A percentile compares a stretch with the other conserved stretches of the same genome.
These are phyloP conservation scores for Cavia aperea DNA, from an alignment of 2,113 vertebrate species.

Conservation along the genomic window DNA sequence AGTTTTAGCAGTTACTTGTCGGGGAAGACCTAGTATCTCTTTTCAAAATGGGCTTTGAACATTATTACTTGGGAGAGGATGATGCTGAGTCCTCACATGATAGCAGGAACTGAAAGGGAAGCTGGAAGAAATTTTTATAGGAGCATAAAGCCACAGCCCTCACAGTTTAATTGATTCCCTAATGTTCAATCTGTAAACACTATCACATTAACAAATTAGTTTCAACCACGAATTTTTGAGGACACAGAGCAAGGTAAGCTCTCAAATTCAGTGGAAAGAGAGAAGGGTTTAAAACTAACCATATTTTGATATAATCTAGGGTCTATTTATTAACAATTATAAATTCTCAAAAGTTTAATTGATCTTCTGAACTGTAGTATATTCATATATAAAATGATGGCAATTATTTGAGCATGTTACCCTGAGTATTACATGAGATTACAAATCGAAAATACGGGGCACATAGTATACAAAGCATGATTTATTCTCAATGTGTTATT, in stretches of 20 bases:
- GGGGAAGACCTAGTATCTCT: neutral
- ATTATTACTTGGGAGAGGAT: no score
- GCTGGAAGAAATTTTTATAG: neutral
- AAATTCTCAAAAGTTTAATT: neutral
- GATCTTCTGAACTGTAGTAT: neutral
- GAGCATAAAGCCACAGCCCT: neutral
- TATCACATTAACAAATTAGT: neutral
- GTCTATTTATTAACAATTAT: neutral
- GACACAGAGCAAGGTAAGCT: rapidly evolving
- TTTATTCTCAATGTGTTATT: neutral
- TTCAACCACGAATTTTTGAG: neutral
- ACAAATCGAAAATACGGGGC: neutral
- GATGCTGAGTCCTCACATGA: no score
- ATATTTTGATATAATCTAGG: neutral
- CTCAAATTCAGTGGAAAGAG: neutral
- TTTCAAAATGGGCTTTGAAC: neutral
- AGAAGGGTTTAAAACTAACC: neutral
- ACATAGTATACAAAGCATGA: neutral
- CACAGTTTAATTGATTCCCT: neutral
- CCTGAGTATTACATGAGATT: neutral
- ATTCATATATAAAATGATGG: neutral
- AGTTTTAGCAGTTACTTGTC: neutral
- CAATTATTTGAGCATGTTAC: neutral
- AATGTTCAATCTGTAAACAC: neutral
- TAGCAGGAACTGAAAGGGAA: neutral